Percentiles rank a stretch among this genome's conserved stretches.
phyloP scores from a whole-genome alignment of 2,888 invertebrate species.

The Cotesia congregata region DNA sequence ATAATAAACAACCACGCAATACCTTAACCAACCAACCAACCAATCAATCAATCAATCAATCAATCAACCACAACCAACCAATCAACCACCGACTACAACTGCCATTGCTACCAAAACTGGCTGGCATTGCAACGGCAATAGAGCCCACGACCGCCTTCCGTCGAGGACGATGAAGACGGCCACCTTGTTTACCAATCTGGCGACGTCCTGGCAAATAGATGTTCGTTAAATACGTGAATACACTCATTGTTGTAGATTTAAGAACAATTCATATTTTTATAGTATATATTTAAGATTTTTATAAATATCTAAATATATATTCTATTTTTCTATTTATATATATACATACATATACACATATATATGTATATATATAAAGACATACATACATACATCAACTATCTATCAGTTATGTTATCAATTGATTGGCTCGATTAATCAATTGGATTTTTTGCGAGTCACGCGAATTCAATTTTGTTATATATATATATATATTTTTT shows the following conservation, averaged over 20 bases:
- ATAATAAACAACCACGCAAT: conserved; percentile 30
- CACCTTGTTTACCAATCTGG: conserved; percentile 99
- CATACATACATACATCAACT: conserved; percentile 16
- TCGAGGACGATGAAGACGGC: conserved; percentile 99
- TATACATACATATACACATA: no score
- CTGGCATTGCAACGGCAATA: conserved; percentile 70
- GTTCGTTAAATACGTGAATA: conserved; percentile 87
- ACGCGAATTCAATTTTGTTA: conserved; percentile 21
- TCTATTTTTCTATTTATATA: no score
- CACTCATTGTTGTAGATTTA: conserved; percentile 70
- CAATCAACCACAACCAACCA: conserved; percentile 25
- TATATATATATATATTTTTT: neutral
- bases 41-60: conserved; percentile 7
- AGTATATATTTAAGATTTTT: conserved; percentile 16
- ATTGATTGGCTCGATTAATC: conserved; percentile 31
- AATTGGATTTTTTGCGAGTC: neutral
- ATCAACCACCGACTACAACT: conserved; percentile 31
- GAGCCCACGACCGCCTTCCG: conserved; percentile 91
- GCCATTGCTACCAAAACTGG: conserved; percentile 51
- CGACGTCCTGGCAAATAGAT: conserved; percentile 99
- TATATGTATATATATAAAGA: conserved; percentile 35
- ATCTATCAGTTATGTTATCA: neutral
- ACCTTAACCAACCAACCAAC: neutral
- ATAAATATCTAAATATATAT: conserved; percentile 38
- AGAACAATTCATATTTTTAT: conserved; percentile 47